These are phyloP conservation scores for Baryphthengus martii DNA, from an alignment of 2,113 vertebrate species.

Conservation along the genomic window DNA sequence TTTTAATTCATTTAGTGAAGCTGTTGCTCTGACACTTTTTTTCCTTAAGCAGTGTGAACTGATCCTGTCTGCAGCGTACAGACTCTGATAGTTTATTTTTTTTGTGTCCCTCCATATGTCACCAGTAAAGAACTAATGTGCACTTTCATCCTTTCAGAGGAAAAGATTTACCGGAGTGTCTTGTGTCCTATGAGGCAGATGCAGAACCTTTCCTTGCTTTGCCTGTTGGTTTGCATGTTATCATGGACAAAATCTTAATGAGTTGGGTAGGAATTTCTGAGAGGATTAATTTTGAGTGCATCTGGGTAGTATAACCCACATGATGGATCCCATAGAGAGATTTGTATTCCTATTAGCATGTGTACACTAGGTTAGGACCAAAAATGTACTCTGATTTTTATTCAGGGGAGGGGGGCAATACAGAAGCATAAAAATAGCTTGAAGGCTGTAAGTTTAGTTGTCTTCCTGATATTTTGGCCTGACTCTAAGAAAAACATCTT, in stretches of 20 bases:
- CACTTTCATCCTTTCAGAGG: not conserved
- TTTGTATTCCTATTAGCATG: not conserved
- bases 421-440: not conserved
- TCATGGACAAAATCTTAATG: not conserved
- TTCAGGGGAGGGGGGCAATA: not conserved
- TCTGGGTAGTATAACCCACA: not conserved
- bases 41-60: not conserved
- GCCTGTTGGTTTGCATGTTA: not conserved
- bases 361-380: not conserved
- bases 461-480: not conserved
- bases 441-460: not conserved
- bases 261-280: not conserved
- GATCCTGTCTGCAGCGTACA: not conserved
- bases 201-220: not conserved
- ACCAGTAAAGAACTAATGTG: not conserved
- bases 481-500: not conserved
- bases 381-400: not conserved
- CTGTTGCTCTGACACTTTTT: accelerated
- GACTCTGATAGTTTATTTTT: not conserved
- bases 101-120: not conserved
- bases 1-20: not conserved
- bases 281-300: not conserved
- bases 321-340: not conserved
- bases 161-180: not conserved
- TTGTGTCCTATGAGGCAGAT: not conserved